phyloP scores from a whole-genome alignment of 2,113 vertebrate species.

The Damaliscus lunatus region DNA sequence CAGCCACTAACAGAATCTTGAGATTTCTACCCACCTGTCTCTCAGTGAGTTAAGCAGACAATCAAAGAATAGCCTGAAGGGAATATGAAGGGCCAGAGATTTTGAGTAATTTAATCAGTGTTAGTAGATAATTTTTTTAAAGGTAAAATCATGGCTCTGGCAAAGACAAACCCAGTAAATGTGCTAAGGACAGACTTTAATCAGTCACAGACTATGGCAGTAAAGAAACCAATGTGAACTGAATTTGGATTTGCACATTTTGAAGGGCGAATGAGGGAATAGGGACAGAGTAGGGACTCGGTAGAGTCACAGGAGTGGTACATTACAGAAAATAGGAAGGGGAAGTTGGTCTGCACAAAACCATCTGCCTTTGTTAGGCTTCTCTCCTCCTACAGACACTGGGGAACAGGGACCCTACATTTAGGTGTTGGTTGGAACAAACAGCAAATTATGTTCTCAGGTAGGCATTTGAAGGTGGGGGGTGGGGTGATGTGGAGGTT shows the following conservation, averaged over 20 bases:
- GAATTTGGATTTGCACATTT: background rate
- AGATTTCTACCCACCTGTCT: background rate
- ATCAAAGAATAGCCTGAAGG: background rate
- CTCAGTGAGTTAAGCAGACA: background rate
- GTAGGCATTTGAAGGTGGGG: background rate
- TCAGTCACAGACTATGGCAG: background rate
- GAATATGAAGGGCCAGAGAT: background rate
- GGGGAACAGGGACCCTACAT: background rate
- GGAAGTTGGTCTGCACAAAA: background rate
- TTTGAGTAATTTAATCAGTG: background rate
- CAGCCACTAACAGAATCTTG: background rate
- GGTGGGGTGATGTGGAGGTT: accelerated
- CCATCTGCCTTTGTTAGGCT: background rate
- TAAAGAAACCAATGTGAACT: background rate
- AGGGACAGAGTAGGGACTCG: background rate
- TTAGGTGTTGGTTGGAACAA: background rate
- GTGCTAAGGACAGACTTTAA: background rate
- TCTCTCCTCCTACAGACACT: background rate
- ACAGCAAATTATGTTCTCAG: background rate
- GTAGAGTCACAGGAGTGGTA: background rate
- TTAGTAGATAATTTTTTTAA: background rate
- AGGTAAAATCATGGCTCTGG: background rate
- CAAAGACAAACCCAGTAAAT: background rate
- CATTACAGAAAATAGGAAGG: background rate
- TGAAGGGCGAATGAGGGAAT: background rate